A percentile compares a stretch with the other conserved stretches of the same genome.
Conservation (phyloP, 2,888 invertebrate species). For the Meta bourneti region DNA sequence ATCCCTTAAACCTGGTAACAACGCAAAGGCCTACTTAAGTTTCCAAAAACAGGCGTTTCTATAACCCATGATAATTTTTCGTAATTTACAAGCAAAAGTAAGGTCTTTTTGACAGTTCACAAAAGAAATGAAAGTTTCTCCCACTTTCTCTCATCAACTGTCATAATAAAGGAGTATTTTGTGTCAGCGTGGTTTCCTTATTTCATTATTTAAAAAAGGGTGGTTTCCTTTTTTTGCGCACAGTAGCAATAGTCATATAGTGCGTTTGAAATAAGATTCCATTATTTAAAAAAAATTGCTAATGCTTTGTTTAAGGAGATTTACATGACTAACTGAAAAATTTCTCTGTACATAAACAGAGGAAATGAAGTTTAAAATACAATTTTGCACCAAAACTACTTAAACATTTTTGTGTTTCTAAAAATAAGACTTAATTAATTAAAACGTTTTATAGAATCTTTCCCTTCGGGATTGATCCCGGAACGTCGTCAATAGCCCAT, state of each 20-base stretch:
- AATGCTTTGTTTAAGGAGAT: no score
- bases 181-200: neutral
- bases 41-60: neutral
- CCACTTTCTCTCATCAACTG: neutral
- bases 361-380: no score
- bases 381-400: no score
- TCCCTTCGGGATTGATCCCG: no score
- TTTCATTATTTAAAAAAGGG: neutral
- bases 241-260: neutral
- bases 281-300: no score
- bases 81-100: neutral
- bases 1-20: neutral
- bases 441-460: no score
- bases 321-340: no score
- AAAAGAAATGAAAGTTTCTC: neutral
- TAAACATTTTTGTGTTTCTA: no score
- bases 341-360: no score
- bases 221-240: neutral
- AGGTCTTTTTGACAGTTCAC: neutral
- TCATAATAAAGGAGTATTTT: neutral
- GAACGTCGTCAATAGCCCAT: no score
- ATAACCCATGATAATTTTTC: neutral
- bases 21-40: neutral
- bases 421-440: no score
- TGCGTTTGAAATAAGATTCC: neutral